Evolutionary conservation across 2,113 vertebrate genomes (phyloP), one percentile per base, ranked within the genome.

Genomic region (Coracopsis vasa): DNA sequence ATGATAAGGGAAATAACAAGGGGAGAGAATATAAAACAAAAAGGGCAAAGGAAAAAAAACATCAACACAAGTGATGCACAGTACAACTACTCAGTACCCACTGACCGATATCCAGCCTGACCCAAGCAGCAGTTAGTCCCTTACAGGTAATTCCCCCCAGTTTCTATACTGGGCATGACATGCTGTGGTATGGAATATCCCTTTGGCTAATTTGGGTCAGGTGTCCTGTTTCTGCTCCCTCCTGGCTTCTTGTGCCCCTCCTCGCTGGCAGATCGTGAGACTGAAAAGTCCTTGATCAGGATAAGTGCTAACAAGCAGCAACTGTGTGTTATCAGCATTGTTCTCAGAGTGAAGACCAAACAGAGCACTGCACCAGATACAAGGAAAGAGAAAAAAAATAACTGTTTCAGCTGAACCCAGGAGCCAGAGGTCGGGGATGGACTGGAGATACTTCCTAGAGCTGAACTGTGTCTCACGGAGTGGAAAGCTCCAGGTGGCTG

Each of bases 381-480:
- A 53, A 11, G 10, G 51, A 31, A 31, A 15, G 51, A 31, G 16
- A 53, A 31, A 53, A 53, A 53, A 28, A 31, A 29, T 7, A 17
- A 29, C 16, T 31, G 28, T 53, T 53, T 53, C 28, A 53, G 51
- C 28, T 29, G 28, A 53, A 31, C 11, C 51, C 51, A 18, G 51
- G 48, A 79, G 75, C 17, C 61, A 13, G 78, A 37, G 21, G n/a
- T 33, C 21, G 28, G 17, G 64, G 13, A 10, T 3, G 21, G 64
- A n/a, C 39, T 39, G 79, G 65, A 28, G 42, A 11, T 10, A 3
- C 2, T n/a, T 13, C 65, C 65, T 1, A 10, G 28, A 27, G 28
- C 42, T 5, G 1, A 9, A 39, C 12, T 1, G 2, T 47, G 25
- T 15, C 62, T 9, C 3, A 9, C 0, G 3, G 25, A 4, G 39